These are phyloP conservation scores for Anhinga anhinga DNA, from an alignment of 2,113 vertebrate species.

Conservation along the genomic window DNA sequence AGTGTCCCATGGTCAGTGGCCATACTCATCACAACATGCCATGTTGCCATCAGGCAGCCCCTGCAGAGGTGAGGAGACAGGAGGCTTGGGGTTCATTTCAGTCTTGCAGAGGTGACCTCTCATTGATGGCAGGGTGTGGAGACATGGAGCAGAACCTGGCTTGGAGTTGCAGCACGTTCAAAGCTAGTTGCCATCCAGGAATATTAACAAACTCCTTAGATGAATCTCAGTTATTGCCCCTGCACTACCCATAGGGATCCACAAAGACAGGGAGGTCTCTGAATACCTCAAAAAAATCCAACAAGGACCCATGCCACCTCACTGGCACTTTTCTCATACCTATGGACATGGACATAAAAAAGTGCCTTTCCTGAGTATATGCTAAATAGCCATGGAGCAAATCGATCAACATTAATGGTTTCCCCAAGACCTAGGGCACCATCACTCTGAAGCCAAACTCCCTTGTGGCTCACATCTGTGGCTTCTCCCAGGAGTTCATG, in stretches of 20 bases:
- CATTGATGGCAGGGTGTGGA: background rate
- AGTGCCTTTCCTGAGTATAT: background rate
- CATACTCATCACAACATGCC: background rate
- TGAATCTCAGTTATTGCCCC: background rate
- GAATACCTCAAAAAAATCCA: background rate
- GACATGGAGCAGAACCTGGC: background rate
- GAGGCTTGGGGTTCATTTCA: background rate
- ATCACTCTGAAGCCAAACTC: background rate
- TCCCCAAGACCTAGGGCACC: background rate
- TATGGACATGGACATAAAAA: background rate
- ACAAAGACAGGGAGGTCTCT: background rate
- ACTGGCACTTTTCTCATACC: background rate
- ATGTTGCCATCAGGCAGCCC: accelerated
- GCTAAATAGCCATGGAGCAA: background rate
- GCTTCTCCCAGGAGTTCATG: background rate
- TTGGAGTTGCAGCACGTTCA: background rate
- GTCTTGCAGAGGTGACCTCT: background rate
- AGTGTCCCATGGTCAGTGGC: background rate
- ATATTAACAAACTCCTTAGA: background rate
- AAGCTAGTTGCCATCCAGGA: background rate
- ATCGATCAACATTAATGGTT: background rate
- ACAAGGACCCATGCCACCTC: background rate
- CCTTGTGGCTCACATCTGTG: accelerated
- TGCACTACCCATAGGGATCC: background rate
- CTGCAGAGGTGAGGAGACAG: background rate